phyloP scores from a whole-genome alignment of 2,888 invertebrate species.

The Abscondita cerata region DNA sequence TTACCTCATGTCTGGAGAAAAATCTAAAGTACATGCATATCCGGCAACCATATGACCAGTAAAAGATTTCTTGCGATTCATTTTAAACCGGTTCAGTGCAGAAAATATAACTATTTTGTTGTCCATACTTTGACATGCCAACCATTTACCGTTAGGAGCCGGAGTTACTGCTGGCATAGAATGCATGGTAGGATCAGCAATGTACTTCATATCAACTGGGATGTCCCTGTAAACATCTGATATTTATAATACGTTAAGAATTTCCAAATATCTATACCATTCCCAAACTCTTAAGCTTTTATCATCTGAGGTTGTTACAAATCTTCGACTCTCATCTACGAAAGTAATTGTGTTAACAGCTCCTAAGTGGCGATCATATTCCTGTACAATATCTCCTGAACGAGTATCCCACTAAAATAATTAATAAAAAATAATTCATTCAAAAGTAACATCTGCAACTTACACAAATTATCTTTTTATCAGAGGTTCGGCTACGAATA shows the following conservation, averaged over 20 bases:
- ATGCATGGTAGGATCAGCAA: slow-evolving; percentile 99
- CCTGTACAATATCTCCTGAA: slow-evolving; percentile 94
- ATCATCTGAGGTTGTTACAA: slow-evolving; percentile 99
- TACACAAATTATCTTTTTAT: slow-evolving; percentile 99
- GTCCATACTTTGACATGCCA: slow-evolving; percentile 99
- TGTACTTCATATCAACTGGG: slow-evolving; percentile 99
- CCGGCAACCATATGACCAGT: slow-evolving; percentile 99
- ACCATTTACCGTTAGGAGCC: slow-evolving; percentile 98
- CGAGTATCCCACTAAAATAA: slow-evolving; percentile 90
- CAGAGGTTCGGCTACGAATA: slow-evolving; percentile 97
- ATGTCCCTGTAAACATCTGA: slow-evolving; percentile 69
- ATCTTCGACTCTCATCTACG: slow-evolving; percentile 96
- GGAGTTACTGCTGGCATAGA: slow-evolving; percentile 96
- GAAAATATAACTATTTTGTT: slow-evolving; percentile 99
- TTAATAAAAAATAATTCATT: slow-evolving; percentile 18
- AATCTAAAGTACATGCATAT: slow-evolving; percentile 96
- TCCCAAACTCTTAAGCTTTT: slow-evolving; percentile 99
- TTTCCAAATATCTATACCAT: slow-evolving; percentile 83
- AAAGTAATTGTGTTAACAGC: slow-evolving; percentile 99
- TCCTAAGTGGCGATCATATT: slow-evolving; percentile 98
- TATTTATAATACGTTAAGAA: background rate
- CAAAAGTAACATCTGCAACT: slow-evolving; percentile 59
- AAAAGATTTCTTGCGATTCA: slow-evolving; percentile 98
- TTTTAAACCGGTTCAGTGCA: slow-evolving; percentile 95
- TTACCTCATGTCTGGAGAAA: slow-evolving; percentile 97